phyloP scores from a whole-genome alignment of 2,888 invertebrate genomes.

The Drosophila austrosaltans region DNA sequence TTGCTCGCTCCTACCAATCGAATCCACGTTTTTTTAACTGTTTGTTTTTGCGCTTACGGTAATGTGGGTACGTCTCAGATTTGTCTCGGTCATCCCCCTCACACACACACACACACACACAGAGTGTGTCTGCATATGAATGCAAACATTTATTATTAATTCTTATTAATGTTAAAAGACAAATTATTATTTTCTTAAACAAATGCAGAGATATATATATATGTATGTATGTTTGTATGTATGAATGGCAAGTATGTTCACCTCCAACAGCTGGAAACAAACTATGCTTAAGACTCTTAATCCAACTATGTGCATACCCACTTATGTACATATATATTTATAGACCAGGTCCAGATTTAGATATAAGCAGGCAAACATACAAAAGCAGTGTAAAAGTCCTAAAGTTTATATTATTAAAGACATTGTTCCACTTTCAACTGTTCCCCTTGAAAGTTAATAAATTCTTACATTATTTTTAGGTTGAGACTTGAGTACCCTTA shows the following conservation, averaged over 20 bases:
- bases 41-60: slow-evolving; percentile 31
- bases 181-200: background rate
- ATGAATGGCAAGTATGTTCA: background rate
- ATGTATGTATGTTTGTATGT: background rate
- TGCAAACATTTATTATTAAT: background rate
- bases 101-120: background rate
- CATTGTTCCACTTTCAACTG: too few relatives aligned
- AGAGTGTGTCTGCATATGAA: background rate
- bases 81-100: slow-evolving; percentile 7
- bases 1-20: slow-evolving; percentile 9
- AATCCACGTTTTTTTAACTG: slow-evolving; percentile 24
- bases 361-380: too few relatives aligned
- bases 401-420: too few relatives aligned
- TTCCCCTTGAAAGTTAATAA: too few relatives aligned
- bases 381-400: too few relatives aligned
- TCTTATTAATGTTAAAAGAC: background rate
- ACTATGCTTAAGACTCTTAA: slow-evolving; percentile 3
- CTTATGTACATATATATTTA: background rate
- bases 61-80: slow-evolving; percentile 45
- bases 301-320: slow-evolving; percentile 1
- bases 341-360: background rate
- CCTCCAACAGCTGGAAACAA: slow-evolving; percentile 11
- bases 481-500: too few relatives aligned
- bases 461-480: too few relatives aligned
- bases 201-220: background rate